A percentile compares a stretch with the other conserved stretches of the same genome.
phyloP scores from a whole-genome alignment of 2,797 vertebrate species.

The Bucorvus abyssinicus region DNA sequence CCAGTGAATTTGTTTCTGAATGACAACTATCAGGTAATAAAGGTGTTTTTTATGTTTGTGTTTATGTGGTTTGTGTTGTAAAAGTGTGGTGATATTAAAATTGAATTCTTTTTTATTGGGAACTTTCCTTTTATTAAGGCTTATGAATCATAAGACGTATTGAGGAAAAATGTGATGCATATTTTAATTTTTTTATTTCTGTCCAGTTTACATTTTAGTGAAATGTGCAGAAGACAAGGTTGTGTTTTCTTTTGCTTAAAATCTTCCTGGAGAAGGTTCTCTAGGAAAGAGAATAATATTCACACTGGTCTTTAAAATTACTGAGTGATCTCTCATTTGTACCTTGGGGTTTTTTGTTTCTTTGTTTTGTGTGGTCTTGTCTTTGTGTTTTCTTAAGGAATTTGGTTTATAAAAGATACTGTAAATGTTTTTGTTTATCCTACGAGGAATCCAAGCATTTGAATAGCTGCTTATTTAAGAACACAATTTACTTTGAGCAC shows the following conservation, averaged over 20 bases:
- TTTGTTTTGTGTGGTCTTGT: background rate
- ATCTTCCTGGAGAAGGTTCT: background rate
- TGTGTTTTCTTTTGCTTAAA: background rate
- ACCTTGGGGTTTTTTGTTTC: too few relatives aligned
- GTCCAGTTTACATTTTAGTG: background rate
- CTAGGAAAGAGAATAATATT: background rate
- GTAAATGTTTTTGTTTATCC: too few relatives aligned
- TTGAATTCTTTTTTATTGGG: background rate
- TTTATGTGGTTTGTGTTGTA: background rate
- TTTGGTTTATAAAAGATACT: too few relatives aligned
- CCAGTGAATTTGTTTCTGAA: constrained; percentile 92
- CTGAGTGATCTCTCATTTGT: too few relatives aligned
- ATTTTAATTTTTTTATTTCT: background rate
- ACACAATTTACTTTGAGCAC: too few relatives aligned
- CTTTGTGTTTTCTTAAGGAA: background rate
- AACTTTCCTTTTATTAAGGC: background rate
- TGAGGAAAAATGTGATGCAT: background rate
- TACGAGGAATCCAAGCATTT: too few relatives aligned
- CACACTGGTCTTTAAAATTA: too few relatives aligned
- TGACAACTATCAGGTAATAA: constrained; percentile 92
- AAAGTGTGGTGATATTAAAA: background rate
- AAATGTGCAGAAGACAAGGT: background rate
- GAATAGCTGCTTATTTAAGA: too few relatives aligned
- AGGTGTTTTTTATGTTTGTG: rapidly evolving
- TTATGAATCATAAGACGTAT: background rate